These are phyloP conservation scores for Donacobius atricapilla DNA, from an alignment of 2,113 vertebrate species.

Conservation along the genomic window DNA sequence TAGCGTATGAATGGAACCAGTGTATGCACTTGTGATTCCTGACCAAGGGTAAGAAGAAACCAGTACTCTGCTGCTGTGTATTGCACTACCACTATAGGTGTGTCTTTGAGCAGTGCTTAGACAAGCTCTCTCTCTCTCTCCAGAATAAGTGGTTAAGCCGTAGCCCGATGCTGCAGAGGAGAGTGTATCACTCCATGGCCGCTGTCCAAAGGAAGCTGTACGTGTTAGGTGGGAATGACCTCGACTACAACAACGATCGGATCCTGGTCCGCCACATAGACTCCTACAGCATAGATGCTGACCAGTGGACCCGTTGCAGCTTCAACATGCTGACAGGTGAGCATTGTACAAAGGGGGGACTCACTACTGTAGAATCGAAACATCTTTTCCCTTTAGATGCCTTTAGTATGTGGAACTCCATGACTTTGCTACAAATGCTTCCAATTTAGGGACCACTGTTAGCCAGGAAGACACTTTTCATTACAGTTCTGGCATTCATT, in stretches of 20 bases:
- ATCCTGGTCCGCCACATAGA: conserved; percentile 95
- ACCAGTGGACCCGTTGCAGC: conserved; percentile 94
- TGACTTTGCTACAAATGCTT: not conserved
- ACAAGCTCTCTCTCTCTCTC: not conserved
- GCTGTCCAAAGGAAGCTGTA: conserved; percentile 91
- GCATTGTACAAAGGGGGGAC: not conserved
- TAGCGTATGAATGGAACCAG: not conserved
- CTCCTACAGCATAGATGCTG: conserved; percentile 88
- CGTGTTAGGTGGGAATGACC: conserved; percentile 91
- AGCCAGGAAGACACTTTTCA: not conserved
- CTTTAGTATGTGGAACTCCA: not conserved
- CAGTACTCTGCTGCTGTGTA: not conserved
- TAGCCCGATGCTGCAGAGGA: conserved; percentile 93
- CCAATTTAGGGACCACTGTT: not conserved
- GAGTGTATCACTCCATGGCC: conserved; percentile 97
- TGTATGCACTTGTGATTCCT: not conserved
- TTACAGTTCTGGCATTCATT: not conserved
- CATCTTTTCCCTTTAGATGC: not conserved
- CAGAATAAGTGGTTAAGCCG: conserved; percentile 93
- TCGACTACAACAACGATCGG: conserved; percentile 96
- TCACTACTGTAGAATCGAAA: not conserved
- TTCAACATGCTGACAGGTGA: conserved; percentile 92
- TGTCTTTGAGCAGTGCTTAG: not conserved
- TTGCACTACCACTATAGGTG: rapidly evolving
- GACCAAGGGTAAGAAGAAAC: not conserved